Evolutionary conservation across 2,888 invertebrate species (phyloP), one percentile per base, ranked within the genome.

Genomic region (Panzeria rudis): DNA sequence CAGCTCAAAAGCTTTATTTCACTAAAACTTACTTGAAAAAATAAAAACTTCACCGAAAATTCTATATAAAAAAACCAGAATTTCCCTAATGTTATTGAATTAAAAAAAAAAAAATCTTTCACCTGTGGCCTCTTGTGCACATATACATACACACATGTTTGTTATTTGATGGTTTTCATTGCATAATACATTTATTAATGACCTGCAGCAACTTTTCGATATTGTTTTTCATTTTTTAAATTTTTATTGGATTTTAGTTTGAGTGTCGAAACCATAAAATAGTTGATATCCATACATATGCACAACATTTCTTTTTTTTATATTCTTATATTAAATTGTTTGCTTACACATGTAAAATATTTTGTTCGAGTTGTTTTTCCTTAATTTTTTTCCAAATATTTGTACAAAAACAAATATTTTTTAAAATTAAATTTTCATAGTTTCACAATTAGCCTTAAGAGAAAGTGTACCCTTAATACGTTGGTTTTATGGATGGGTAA

Each of bases 111-210:
- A 54, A 62, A 62, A 62, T 52, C 69, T 66, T 81, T 82, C 73
- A 82, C 82, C 85, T 85, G 85, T 82, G 85, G 84, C 69, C 69
- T 71, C 20, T 61, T 81, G 25, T 38, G 29, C 72, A 62, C 59
- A 29, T 66, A 61, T 56, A 64, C 29, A 54, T n/a, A 7, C 66
- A 61, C 52, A 69, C 29, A 56, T 56, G 2, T 71, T 44, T 77
- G 20, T 77, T 68, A 41, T 77, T 69, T 69, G 47, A 68, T 77
- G 59, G 59, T 29, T 69, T 69, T 54, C 17, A 3, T 52, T 66
- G 29, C 17, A 61, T 59, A 17, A 44, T 72, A 52, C 35, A 78
- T 79, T 59, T 75, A 66, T 73, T 69, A 68, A 62, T 78, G 54
- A 78, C 85, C 78, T 56, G n/a, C 64, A 82, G 81, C 73, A 7